phyloP scores from a whole-genome alignment of 1,140 invertebrate genomes.

The Pogonus chalceus region DNA sequence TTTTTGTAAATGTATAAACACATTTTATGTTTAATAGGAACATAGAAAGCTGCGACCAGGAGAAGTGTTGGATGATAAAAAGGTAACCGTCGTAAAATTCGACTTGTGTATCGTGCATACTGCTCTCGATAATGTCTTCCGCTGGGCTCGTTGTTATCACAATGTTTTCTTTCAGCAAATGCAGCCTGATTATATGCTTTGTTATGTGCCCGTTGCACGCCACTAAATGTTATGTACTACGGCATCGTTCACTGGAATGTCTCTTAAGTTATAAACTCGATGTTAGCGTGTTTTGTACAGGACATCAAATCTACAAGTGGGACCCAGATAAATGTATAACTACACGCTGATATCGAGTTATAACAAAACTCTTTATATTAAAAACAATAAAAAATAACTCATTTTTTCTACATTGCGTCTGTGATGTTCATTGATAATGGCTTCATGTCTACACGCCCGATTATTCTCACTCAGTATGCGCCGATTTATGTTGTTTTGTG shows the following conservation, averaged over 20 bases:
- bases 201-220: neutral
- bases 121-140: neutral
- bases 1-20: no score
- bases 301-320: no score
- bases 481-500: neutral
- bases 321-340: no score
- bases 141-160: neutral
- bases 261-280: no score
- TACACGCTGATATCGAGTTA: no score
- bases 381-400: no score
- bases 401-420: neutral
- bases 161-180: neutral
- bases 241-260: neutral
- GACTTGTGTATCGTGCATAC: neutral
- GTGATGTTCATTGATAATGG: neutral
- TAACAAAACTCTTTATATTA: no score
- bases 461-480: neutral
- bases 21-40: constrained; percentile 31
- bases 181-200: neutral
- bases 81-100: constrained; percentile 58
- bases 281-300: no score
- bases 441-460: neutral
- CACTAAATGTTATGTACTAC: neutral
- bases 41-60: constrained; percentile 79
- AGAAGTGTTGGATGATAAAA: constrained; percentile 83